Conservation (phyloP, 2,113 vertebrate species). For the Dicaeum eximium region DNA sequence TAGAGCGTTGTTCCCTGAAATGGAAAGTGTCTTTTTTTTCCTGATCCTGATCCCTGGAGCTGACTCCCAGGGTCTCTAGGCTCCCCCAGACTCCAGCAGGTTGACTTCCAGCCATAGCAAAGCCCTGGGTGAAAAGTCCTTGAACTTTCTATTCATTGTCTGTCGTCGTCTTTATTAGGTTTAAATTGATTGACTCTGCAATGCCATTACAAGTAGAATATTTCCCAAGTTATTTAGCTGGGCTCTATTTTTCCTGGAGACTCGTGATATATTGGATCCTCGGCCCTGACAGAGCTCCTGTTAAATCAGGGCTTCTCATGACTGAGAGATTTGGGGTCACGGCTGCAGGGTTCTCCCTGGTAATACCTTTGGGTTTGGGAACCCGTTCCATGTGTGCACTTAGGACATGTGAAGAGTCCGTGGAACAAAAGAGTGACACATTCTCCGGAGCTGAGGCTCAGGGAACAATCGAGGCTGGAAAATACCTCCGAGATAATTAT, state of each 20-base stretch:
- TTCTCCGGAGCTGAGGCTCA: not conserved
- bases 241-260: conserved; percentile 11
- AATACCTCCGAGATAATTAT: not conserved
- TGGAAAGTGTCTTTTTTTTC: not conserved
- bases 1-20: not conserved
- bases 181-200: conserved; percentile 54
- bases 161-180: conserved; percentile 28
- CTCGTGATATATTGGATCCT: not conserved
- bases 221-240: conserved; percentile 45
- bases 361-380: not conserved
- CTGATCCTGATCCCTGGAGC: not conserved
- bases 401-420: not conserved
- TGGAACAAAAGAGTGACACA: rapidly evolving
- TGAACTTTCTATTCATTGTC: conserved; percentile 59
- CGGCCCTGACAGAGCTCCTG: not conserved
- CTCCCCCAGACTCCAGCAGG: not conserved
- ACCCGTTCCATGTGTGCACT: rapidly evolving
- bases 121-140: conserved; percentile 55
- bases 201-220: conserved; percentile 17
- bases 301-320: rapidly evolving
- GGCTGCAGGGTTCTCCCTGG: not conserved
- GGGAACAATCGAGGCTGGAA: not conserved
- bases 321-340: not conserved
- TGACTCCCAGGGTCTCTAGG: not conserved
- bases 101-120: not conserved